Conservation (phyloP, 2,797 vertebrate species). For the Darevskia nairensis region DNA sequence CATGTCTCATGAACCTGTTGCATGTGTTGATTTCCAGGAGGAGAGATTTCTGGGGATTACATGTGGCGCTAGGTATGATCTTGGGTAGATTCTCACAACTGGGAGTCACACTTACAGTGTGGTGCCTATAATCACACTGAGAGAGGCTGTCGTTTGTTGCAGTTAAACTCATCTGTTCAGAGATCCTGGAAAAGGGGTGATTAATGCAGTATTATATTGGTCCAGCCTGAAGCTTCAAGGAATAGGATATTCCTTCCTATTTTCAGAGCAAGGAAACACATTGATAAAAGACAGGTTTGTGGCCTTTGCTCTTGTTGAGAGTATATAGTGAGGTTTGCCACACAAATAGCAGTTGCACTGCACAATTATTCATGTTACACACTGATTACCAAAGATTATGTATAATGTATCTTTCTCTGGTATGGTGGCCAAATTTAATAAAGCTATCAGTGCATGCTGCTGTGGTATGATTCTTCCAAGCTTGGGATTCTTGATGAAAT, state of each 20-base stretch:
- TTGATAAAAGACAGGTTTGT: conserved; percentile 31
- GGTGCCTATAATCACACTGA: not conserved
- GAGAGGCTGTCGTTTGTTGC: too few relatives aligned
- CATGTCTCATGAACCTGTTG: not conserved
- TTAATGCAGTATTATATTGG: not conserved
- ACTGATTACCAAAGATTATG: conserved; percentile 58
- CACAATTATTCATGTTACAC: conserved; percentile 64
- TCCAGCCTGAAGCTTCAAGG: not conserved
- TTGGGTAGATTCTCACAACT: not conserved
- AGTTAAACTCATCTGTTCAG: not conserved
- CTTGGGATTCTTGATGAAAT: conserved; percentile 61
- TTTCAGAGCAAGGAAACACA: not conserved
- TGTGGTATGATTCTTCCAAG: conserved; percentile 61
- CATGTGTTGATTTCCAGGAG: not conserved
- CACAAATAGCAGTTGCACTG: conserved; percentile 36
- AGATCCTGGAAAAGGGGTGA: not conserved
- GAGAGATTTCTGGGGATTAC: not conserved
- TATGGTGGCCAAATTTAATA: conserved; percentile 54
- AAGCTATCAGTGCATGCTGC: conserved; percentile 51
- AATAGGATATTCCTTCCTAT: not conserved
- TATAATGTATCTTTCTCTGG: conserved; percentile 61
- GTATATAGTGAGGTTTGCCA: conserved; percentile 43
- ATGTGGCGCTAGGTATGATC: not conserved
- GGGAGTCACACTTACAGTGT: too few relatives aligned
- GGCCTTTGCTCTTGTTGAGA: conserved; percentile 24